phyloP scores from a whole-genome alignment of 92 coral and sea anemone species.

The Muricea muricata region DNA sequence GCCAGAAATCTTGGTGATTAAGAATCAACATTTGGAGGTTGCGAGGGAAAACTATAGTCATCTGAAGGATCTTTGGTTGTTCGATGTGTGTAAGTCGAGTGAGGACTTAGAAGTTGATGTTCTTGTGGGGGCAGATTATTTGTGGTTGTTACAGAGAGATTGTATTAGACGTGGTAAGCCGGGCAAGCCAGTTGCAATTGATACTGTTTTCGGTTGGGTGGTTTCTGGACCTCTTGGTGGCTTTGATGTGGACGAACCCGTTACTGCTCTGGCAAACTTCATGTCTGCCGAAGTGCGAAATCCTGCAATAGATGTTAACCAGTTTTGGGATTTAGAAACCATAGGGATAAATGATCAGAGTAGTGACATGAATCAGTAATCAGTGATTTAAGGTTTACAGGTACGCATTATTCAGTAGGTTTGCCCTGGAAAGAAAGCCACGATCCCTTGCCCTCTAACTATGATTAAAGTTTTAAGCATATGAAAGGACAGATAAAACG shows the following conservation, averaged over 20 bases:
- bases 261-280: neutral
- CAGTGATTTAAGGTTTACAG: neutral
- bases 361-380: neutral
- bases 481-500: neutral
- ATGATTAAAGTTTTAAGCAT: neutral
- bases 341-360: neutral
- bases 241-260: neutral
- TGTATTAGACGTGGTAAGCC: too few relatives aligned
- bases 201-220: too few relatives aligned
- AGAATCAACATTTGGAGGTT: too few relatives aligned
- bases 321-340: neutral
- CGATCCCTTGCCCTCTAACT: neutral
- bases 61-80: too few relatives aligned
- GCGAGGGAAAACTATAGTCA: too few relatives aligned
- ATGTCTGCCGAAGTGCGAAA: neutral
- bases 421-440: slow-evolving; percentile 12
- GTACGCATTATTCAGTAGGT: neutral
- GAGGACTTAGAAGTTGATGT: neutral
- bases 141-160: neutral
- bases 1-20: too few relatives aligned
- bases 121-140: neutral
- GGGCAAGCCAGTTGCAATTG: too few relatives aligned
- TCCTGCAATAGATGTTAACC: too few relatives aligned
- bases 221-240: too few relatives aligned
- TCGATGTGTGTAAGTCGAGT: too few relatives aligned